Evolutionary conservation across 92 coral and sea anemone genomes (phyloP).

Genomic region (Nematostella vectensis): DNA sequence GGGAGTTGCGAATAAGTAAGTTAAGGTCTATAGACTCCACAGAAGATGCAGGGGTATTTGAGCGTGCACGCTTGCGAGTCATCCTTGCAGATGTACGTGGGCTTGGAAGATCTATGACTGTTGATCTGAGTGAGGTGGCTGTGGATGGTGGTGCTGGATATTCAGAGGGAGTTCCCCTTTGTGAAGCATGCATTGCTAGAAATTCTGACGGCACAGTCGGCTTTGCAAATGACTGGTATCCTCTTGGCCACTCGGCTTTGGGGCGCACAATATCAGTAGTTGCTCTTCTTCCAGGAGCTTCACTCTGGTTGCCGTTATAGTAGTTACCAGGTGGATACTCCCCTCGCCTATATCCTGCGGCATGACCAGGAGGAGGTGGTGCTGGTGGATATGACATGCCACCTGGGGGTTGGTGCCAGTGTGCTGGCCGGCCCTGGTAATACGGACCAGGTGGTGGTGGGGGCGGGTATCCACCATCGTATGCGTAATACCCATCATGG

Average conservation of each 20-base stretch:
- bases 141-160: conserved; percentile 91
- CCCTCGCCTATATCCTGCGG: conserved; percentile 19
- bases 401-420: conserved; percentile 62
- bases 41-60: conserved; percentile 80
- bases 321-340: conserved; percentile 30
- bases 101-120: conserved; percentile 79
- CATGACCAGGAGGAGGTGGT: conserved; percentile 22
- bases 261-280: conserved; percentile 87
- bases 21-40: conserved; percentile 93
- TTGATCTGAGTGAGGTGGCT: conserved; percentile 86
- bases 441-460: conserved; percentile 54
- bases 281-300: conserved; percentile 27
- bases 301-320: conserved; percentile 21
- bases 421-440: conserved; percentile 51
- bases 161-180: conserved; percentile 52
- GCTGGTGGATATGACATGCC: conserved; percentile 40
- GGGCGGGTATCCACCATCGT: conserved; percentile 52
- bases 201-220: conserved; percentile 75
- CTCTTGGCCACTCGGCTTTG: conserved; percentile 95
- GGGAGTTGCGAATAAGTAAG: conserved; percentile 84
- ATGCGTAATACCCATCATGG: conserved; percentile 50
- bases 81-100: conserved; percentile 72
- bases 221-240: conserved; percentile 46
- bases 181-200: conserved; percentile 49
- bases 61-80: conserved; percentile 75